Conservation (phyloP, 2,113 vertebrate species). For the Oreochromis spilurus region DNA sequence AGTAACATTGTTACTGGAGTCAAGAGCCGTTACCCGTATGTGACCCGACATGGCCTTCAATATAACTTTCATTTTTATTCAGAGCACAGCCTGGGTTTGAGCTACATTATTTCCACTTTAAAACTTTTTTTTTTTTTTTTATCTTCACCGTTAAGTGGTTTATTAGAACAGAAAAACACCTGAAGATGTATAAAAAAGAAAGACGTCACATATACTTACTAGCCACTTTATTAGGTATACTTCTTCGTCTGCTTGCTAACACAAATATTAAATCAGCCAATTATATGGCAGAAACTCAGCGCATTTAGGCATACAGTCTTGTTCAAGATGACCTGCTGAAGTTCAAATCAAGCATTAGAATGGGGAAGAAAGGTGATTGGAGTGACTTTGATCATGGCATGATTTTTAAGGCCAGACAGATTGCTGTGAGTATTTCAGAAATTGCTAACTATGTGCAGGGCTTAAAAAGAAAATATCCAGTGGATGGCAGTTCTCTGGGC, state of each 20-base stretch:
- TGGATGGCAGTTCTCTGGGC: not conserved
- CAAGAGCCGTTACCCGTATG: too few species aligned
- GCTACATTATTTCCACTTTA: not conserved
- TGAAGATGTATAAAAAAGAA: not conserved
- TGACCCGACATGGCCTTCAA: not conserved
- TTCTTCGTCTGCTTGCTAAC: not conserved
- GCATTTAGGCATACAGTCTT: not conserved
- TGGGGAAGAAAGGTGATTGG: not conserved
- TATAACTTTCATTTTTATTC: not conserved
- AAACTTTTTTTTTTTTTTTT: not conserved
- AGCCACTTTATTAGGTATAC: not conserved
- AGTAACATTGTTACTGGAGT: too few species aligned
- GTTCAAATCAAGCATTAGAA: not conserved
- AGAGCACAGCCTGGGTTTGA: not conserved
- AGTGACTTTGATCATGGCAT: not conserved
- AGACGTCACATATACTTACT: not conserved
- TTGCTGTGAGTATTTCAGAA: not conserved
- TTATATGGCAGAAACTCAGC: not conserved
- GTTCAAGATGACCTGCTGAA: not conserved
- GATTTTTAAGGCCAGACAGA: not conserved
- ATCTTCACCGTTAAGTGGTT: not conserved
- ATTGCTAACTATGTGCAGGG: not conserved
- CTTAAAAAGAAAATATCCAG: not conserved
- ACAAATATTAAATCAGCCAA: not conserved
- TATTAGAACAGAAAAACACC: not conserved